These are phyloP conservation scores for Stramonita haemastoma DNA, from an alignment of 2,888 invertebrate species.

Conservation along the genomic window DNA sequence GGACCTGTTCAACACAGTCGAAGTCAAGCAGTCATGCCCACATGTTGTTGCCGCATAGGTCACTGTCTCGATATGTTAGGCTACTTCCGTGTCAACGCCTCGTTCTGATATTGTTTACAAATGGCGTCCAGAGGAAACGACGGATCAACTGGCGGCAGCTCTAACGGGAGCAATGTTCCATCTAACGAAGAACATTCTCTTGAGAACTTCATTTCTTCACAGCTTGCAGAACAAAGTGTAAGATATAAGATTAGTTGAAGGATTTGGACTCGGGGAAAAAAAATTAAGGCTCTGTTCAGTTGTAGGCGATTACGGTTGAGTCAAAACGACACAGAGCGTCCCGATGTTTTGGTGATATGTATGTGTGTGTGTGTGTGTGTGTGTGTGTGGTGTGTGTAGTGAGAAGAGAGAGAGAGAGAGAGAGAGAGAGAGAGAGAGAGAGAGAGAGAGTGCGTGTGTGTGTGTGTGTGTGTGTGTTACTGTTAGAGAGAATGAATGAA, in stretches of 20 bases:
- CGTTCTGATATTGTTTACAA: conserved; percentile 37
- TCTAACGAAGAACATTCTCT: conserved; percentile 44
- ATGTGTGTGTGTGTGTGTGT: too few species aligned
- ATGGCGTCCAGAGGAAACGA: conserved; percentile 34
- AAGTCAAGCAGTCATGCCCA: neutral
- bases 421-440: too few species aligned
- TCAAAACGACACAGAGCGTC: too few species aligned
- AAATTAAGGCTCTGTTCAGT: too few species aligned
- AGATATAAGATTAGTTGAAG: neutral
- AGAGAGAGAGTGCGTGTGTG: too few species aligned
- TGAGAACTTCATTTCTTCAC: conserved; percentile 65
- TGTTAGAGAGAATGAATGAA: too few species aligned
- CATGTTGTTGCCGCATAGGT: neutral
- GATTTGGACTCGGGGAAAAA: too few species aligned
- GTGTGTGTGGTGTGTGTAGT: too few species aligned
- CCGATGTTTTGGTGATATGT: too few species aligned
- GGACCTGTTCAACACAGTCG: neutral
- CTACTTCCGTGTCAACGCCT: conserved; percentile 31
- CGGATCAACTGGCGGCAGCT: neutral
- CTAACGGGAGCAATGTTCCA: neutral
- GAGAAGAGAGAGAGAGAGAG: too few species aligned
- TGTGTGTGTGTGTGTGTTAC: too few species aligned
- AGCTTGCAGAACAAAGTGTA: conserved; percentile 67
- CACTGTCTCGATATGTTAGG: neutral
- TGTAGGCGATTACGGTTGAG: too few species aligned